Evolutionary conservation across 2,113 vertebrate genomes (phyloP), one percentile per base, ranked within the genome.

Genomic region (Athene noctua): DNA sequence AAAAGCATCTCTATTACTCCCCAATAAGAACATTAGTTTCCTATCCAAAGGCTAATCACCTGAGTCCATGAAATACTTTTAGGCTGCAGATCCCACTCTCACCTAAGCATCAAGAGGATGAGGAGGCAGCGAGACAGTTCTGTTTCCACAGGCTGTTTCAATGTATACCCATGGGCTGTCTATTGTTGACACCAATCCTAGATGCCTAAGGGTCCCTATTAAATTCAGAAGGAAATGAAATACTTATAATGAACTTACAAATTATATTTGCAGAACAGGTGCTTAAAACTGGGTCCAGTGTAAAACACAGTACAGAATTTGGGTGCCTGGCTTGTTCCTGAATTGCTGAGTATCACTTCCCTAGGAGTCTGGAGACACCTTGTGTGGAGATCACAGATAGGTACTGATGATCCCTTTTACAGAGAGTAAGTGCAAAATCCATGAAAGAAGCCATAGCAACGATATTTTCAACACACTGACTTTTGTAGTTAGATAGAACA

Each of bases 361-460:
- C 72, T 67, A 36, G 86, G 51, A 90, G 55, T 71, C 59, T 90
- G 55, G 71, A 92, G 90, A 88, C 82, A 95, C n/a, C 58, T 93
- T 90, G 92, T 90, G 70, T 66, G 63, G 55, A 94, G 51, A 92
- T 36, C 49, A 90, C 88, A 78, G 42, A 88, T 11, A 84, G 68
- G 12, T 91, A 63, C 15, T 22, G 29, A 68, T 49, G 49, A 63
- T 51, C 67, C 9, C 5, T 82, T 80, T 85, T 75, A 47, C 22
- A 73, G 27, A 54, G 6, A 44, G 14, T 19, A 86, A 46, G 57
- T 21, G 29, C 30, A 94, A 89, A 92, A 74, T 49, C 57, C 44
- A 62, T n/a, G 6, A 70, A 59, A 67, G 78, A 90, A 85, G 61
- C 46, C 71, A 47, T 73, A 68, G 44, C 44, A 87, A 91, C 61